phyloP scores from a whole-genome alignment of 1,140 invertebrate species.

The Nebria ingens region DNA sequence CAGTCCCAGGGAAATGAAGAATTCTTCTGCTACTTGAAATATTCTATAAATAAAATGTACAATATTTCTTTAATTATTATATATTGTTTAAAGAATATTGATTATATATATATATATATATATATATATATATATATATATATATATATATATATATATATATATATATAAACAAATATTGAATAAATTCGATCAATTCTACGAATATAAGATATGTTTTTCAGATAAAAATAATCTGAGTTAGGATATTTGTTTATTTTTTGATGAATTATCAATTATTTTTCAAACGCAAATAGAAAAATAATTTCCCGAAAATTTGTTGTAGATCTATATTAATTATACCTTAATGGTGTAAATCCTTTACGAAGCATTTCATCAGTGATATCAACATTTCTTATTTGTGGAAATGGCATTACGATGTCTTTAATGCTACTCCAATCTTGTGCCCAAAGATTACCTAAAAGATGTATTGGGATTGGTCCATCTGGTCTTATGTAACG shows the following conservation, averaged over 20 bases:
- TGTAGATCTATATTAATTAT: no score
- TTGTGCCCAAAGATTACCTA: slow-evolving; percentile 81
- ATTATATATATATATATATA: slow-evolving; percentile 1
- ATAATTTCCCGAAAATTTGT: no score
- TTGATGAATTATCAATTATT: no score
- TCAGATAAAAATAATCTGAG: no score
- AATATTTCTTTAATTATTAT: slow-evolving; percentile 1
- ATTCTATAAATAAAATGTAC: slow-evolving; percentile 41
- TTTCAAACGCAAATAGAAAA: no score
- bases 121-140: no score
- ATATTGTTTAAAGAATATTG: no score
- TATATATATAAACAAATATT: no score
- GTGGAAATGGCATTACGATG: slow-evolving; percentile 66
- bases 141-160: no score
- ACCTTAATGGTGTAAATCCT: slow-evolving; percentile 59
- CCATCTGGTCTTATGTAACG: slow-evolving; percentile 53
- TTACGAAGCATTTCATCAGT: slow-evolving; percentile 64
- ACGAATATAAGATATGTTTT: no score
- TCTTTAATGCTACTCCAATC: slow-evolving; percentile 73
- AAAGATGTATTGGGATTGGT: slow-evolving; percentile 62
- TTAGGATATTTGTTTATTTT: no score
- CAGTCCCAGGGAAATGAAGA: slow-evolving; percentile 69
- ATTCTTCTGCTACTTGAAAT: slow-evolving; percentile 71
- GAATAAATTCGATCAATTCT: no score
- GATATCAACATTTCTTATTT: slow-evolving; percentile 58